Conservation (phyloP, 2,113 vertebrate species). For the Nannospalax galili region DNA sequence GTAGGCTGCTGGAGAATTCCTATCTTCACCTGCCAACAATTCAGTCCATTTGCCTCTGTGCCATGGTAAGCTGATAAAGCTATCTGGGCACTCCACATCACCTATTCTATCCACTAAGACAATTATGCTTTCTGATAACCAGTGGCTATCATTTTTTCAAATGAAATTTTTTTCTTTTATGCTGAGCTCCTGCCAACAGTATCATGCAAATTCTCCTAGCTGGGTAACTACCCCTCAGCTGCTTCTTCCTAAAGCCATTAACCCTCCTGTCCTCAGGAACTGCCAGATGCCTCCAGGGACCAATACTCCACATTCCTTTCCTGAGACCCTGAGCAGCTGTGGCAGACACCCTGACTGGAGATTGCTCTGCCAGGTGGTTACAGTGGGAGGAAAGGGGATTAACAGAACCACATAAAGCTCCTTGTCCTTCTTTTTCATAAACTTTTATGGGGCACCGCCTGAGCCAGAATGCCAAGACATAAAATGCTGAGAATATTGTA, state of each 20-base stretch:
- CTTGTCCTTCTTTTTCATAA: neutral
- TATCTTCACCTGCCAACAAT: neutral
- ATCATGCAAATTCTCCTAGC: constrained; percentile 64
- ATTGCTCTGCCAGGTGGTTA: constrained; percentile 8
- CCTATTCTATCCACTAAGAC: constrained; percentile 67
- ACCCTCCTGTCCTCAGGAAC: constrained; percentile 42
- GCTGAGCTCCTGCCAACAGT: constrained; percentile 49
- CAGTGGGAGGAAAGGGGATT: neutral
- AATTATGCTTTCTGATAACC: constrained; percentile 38
- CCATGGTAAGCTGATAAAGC: neutral
- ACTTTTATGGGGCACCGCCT: neutral
- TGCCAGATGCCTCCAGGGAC: constrained; percentile 43
- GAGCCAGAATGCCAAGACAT: neutral
- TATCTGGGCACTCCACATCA: neutral
- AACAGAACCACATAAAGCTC: constrained; percentile 9
- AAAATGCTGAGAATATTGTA: neutral
- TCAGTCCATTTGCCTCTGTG: neutral
- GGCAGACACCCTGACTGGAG: constrained; percentile 50
- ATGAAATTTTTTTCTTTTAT: neutral
- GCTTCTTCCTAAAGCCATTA: constrained; percentile 64
- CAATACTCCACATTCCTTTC: constrained; percentile 57
- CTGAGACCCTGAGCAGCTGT: constrained; percentile 64
- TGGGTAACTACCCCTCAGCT: constrained; percentile 16
- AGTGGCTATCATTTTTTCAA: constrained; percentile 36
- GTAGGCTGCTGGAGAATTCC: neutral